Conservation (phyloP, 2,113 vertebrate species). For the Taxidea taxus region DNA sequence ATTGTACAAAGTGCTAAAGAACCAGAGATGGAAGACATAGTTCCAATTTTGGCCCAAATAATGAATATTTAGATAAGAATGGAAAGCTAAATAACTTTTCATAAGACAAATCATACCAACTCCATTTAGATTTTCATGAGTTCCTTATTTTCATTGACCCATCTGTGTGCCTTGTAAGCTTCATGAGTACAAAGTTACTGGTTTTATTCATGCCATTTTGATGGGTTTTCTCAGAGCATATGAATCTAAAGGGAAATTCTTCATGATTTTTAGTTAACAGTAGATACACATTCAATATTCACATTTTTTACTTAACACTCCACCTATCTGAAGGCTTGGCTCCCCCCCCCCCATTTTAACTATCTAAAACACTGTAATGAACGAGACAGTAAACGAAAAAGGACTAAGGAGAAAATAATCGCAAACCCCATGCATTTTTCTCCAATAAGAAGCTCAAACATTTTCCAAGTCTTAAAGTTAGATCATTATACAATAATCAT, state of each 20-base stretch:
- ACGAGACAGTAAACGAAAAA: background rate
- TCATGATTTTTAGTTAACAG: background rate
- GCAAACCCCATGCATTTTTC: background rate
- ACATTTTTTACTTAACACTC: background rate
- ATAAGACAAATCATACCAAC: background rate
- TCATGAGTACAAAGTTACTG: background rate
- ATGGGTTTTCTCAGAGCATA: background rate
- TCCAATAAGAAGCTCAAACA: background rate
- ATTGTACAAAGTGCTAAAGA: slow-evolving; percentile 3
- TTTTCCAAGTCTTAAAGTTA: background rate
- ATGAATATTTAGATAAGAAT: background rate
- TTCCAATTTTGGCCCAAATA: background rate
- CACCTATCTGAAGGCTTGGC: background rate
- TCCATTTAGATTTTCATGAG: background rate
- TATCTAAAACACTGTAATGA: background rate
- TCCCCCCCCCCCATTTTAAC: background rate
- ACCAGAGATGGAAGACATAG: background rate
- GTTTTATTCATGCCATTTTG: background rate
- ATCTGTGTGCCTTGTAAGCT: background rate
- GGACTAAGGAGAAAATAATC: background rate
- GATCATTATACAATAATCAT: background rate
- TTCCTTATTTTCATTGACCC: background rate
- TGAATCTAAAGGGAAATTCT: slow-evolving; percentile 18
- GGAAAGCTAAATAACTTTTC: background rate
- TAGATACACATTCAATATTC: background rate